Base-by-base conservation (phyloP, 1,140 invertebrate species). In the Medauroidea extradentata region DNA sequence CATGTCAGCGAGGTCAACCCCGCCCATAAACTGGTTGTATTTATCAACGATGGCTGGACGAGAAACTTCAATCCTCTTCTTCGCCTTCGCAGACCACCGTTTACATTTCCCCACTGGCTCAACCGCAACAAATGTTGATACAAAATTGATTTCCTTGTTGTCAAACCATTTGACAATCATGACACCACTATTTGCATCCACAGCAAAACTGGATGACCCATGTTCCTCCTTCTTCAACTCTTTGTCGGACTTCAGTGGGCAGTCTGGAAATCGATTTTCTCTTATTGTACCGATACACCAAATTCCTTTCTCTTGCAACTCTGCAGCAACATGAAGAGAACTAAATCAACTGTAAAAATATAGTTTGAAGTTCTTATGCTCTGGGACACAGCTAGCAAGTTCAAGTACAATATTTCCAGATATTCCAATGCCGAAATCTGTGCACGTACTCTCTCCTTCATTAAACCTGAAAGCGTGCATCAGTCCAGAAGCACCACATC, bases 1-100 rank as follows among this genome's bases (percentile, higher is more conserved):
- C 59, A 70, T 74, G 68, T 78, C 76, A 60, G 70, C 71, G 48
- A 77, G 67, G 60, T 73, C 71, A 13, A 72, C 70, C 60, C 71
- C 69, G 58, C 63, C 61, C 52, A 66, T 63, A 52, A 71, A 64
- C 42, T 64, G 60, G 63, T 77, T 78, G 63, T 78, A 78, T 48
- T 69, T 59, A 53, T 68, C 67, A 2, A 79, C 71, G 53, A 75
- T 68, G 61, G 67, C 64, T 39, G 72, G 74, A 58, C 75, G 70
- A 38, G 60, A 11, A 38, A 78, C 69, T 51, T 72, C 68, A 5
- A 74, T 60, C 57, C 63, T 62, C 55, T 50, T 46, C 49, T 69
- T 70, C 25, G 29, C 44, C 52, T 52, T 60, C 68, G 69, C 71
- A 24, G 61, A 59, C 24, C 65, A 75, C 52, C 71, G 49, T 48